Percentiles rank a stretch among this genome's conserved stretches.
Conservation (phyloP, 2,888 invertebrate species). For the Caenorhabditis sp. region DNA sequence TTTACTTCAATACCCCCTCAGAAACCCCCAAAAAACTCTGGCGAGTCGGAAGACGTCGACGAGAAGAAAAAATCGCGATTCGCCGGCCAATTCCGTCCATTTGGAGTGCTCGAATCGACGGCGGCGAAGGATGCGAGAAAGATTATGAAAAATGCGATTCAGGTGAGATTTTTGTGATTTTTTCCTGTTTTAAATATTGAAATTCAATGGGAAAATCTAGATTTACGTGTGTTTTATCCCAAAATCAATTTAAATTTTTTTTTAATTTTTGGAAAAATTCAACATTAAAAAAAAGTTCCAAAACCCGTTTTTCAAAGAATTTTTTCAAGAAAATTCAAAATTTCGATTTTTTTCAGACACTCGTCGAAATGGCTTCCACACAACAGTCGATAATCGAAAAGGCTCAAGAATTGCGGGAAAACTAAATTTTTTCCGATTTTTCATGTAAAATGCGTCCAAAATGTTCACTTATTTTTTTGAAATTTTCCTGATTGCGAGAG, state of each 20-base stretch:
- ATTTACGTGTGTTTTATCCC: too few species aligned
- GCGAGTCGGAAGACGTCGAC: slow-evolving; percentile 50
- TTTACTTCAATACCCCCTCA: too few species aligned
- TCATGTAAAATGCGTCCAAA: too few species aligned
- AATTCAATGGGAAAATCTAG: too few species aligned
- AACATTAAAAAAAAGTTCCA: too few species aligned
- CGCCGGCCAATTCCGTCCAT: slow-evolving; percentile 61
- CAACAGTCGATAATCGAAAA: slow-evolving; percentile 34
- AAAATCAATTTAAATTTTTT: too few species aligned
- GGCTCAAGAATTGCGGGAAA: slow-evolving; percentile 7
- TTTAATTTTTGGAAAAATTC: too few species aligned
- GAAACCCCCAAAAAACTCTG: slow-evolving; percentile 26
- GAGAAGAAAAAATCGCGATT: slow-evolving; percentile 26
- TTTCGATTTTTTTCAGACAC: slow-evolving; percentile 25
- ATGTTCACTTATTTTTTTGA: too few species aligned
- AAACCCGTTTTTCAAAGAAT: too few species aligned
- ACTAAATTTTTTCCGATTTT: neutral
- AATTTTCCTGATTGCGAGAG: too few species aligned
- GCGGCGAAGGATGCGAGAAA: slow-evolving; percentile 64
- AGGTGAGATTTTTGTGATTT: slow-evolving; percentile 17
- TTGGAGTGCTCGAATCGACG: slow-evolving; percentile 66
- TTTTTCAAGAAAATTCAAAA: too few species aligned
- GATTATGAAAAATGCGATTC: slow-evolving; percentile 41
- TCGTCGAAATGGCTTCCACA: slow-evolving; percentile 31
- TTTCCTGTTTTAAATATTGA: neutral